Evolutionary conservation across 2,888 invertebrate species (phyloP).

Genomic region (Nowickia ferox): DNA sequence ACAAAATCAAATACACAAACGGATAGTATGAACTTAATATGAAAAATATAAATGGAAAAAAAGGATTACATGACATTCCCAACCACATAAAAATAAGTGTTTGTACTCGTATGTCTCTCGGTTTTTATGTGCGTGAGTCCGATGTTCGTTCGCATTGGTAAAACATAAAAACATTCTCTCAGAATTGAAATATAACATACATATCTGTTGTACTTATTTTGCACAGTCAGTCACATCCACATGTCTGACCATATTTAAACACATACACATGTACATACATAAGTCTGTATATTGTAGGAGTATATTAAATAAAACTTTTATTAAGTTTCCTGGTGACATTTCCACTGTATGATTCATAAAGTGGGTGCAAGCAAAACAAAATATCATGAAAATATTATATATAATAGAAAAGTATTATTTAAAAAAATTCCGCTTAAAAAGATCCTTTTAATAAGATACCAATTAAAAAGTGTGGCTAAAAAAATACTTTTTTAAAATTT

Average conservation of each 20-base stretch:
- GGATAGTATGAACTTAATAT: background rate
- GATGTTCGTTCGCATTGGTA: background rate
- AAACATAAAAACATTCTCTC: constrained; percentile 24
- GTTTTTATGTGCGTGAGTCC: background rate
- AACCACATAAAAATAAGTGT: background rate
- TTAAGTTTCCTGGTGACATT: constrained; percentile 50
- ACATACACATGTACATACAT: background rate
- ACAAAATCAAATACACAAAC: background rate
- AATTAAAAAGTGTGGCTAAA: too few species aligned
- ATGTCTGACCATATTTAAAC: background rate
- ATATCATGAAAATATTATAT: too few species aligned
- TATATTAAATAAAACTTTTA: background rate
- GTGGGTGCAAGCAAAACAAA: background rate
- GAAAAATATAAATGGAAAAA: background rate
- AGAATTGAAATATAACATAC: constrained; percentile 34
- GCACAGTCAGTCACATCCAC: background rate
- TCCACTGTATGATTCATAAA: constrained; percentile 57
- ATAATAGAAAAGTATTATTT: too few species aligned
- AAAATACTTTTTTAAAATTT: too few species aligned
- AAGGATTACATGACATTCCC: constrained; percentile 6
- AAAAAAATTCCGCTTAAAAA: too few species aligned
- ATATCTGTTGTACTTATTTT: background rate
- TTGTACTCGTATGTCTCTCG: background rate
- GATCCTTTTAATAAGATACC: too few species aligned
- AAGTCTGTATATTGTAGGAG: background rate